Base-by-base conservation (phyloP, 2,888 invertebrate genomes). In the Trachelus iudaicus region DNA sequence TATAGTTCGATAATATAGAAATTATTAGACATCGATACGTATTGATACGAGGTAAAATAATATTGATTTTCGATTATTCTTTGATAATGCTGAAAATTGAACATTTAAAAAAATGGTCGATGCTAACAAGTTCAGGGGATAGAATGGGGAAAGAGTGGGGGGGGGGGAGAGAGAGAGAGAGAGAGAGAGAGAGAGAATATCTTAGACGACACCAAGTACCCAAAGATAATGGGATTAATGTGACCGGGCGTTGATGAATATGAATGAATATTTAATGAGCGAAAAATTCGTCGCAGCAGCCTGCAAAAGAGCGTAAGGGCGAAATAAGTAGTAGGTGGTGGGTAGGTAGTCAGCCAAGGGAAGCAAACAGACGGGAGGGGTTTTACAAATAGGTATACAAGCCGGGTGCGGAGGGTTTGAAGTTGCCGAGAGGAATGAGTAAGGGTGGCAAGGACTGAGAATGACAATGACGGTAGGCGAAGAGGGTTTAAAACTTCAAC, bases 251-350 rank as follows among this genome's bases (percentile, higher is more conserved):
- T 68, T 75, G 73, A 84, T 86, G 85, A 86, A 86, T 86, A 85
- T 82, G 83, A 86, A 86, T 85, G 85, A 87, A 84, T 87, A 86
- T 87, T 85, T 87, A 86, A 86, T 87, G 87, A 86, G 85, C 85
- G 85, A 86, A 86, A 86, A 86, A 86, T 86, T 86, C 83, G 84
- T 82, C 80, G 81, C 77, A 82, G 84, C 83, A 85, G 84, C 81
- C 82, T 73, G 76, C 34, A 79, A n/a, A 56, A 23, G 56, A 56
- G 56, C 23, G 23, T 56, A 2, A 23, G 56, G 23, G 23, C 23
- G 56, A 23, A 56, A 56, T 23, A 23, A 56, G 56, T 56, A 56
- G 56, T 56, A 56, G 75, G 76, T 31, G 40, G 69, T 31, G 68
- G 76, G 12, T 73, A 30, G 34, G 33, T 15, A 30, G 40, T 23